A percentile compares a stretch with the other conserved stretches of the same genome.
Conservation (phyloP, 2,113 vertebrate genomes). For the Scalopus aquaticus region DNA sequence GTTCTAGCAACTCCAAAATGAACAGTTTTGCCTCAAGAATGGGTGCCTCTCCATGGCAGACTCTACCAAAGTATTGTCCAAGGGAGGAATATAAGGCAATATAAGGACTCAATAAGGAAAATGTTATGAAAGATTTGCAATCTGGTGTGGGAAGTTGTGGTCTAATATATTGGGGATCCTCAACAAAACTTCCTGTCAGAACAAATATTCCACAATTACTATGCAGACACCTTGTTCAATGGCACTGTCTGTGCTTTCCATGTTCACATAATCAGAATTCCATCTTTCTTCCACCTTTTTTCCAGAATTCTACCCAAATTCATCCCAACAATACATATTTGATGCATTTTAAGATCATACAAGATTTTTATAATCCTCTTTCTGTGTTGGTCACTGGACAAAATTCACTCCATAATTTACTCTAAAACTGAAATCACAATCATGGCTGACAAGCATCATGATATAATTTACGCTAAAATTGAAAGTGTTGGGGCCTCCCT, state of each 20-base stretch:
- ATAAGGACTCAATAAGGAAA: not conserved
- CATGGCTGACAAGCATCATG: not conserved
- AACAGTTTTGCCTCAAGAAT: not conserved
- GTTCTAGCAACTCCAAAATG: not conserved
- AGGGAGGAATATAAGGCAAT: not conserved
- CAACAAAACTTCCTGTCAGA: not conserved
- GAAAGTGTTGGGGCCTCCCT: not conserved
- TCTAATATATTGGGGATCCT: accelerated
- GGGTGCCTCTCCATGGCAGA: not conserved
- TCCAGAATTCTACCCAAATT: not conserved
- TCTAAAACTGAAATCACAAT: not conserved
- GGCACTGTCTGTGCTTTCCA: not conserved
- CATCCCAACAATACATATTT: not conserved
- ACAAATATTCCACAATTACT: not conserved
- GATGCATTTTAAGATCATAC: not conserved
- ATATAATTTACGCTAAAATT: not conserved
- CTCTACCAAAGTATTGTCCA: not conserved
- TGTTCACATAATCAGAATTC: not conserved
- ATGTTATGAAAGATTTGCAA: not conserved
- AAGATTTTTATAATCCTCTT: not conserved
- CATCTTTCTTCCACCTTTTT: not conserved
- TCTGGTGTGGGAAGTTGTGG: not conserved
- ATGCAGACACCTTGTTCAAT: not conserved
- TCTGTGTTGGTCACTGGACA: not conserved
- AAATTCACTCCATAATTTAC: not conserved